These are phyloP conservation scores for Sesia apiformis DNA, from an alignment of 2,888 invertebrate species.

Conservation along the genomic window DNA sequence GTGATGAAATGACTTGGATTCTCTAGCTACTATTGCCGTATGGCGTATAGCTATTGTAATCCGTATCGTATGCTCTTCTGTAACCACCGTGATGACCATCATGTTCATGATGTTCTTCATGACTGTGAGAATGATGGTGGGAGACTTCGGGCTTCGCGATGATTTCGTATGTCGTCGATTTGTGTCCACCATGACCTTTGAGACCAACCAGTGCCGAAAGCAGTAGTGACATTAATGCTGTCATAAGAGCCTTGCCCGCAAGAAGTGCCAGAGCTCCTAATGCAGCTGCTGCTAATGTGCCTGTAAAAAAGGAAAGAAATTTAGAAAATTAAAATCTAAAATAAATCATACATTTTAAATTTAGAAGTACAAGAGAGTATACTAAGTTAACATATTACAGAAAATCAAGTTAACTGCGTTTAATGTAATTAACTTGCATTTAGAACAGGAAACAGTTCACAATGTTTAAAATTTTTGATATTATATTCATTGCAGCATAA, in stretches of 20 bases:
- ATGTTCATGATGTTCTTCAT: conserved; percentile 77
- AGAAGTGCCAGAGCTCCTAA: conserved; percentile 83
- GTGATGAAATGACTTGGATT: not conserved
- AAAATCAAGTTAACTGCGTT: no score
- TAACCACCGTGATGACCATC: conserved; percentile 73
- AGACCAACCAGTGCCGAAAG: conserved; percentile 84
- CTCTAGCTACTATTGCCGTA: conserved; percentile 34
- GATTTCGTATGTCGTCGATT: conserved; percentile 87
- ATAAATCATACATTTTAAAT: no score
- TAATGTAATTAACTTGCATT: no score
- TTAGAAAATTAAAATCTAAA: no score
- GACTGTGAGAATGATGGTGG: conserved; percentile 80
- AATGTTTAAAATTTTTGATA: no score
- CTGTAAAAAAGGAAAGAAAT: conserved; percentile 32
- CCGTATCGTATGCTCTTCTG: conserved; percentile 66
- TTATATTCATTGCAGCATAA: no score
- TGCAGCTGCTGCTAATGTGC: conserved; percentile 82
- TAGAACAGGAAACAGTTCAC: no score
- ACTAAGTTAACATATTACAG: no score
- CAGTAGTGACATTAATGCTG: conserved; percentile 84
- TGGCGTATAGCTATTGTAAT: conserved; percentile 61
- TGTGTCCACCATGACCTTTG: conserved; percentile 81
- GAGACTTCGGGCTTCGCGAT: conserved; percentile 87
- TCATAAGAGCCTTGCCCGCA: conserved; percentile 90
- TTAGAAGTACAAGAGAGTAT: no score